These are phyloP conservation scores for Forpus xanthops DNA, from an alignment of 2,797 vertebrate species.

Conservation along the genomic window DNA sequence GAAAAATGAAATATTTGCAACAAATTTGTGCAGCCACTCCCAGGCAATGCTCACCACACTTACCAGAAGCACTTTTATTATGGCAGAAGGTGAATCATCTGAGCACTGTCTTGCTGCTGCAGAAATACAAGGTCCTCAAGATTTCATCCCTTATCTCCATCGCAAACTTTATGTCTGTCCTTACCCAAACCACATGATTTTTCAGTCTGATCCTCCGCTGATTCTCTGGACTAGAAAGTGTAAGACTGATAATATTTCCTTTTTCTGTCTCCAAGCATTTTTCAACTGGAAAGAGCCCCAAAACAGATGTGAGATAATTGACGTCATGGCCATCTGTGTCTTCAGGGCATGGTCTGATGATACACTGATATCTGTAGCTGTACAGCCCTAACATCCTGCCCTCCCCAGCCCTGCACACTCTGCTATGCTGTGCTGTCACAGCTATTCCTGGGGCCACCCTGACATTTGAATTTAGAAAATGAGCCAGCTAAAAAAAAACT, in stretches of 20 bases:
- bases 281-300: neutral
- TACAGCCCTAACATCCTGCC: neutral
- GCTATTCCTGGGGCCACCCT: neutral
- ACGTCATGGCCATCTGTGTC: rapidly evolving
- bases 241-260: neutral
- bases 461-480: neutral
- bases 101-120: neutral
- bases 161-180: neutral
- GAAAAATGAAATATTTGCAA: neutral
- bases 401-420: neutral
- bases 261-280: neutral
- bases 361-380: neutral
- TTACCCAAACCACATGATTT: neutral
- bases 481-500: neutral
- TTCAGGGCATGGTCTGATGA: neutral
- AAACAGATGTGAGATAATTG: neutral
- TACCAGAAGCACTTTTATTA: neutral
- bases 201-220: neutral
- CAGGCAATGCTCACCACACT: neutral
- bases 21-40: neutral
- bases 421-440: neutral
- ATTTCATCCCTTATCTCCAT: neutral
- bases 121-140: neutral
- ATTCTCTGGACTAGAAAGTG: neutral
- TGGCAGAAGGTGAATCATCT: neutral